Percentiles rank a stretch among this genome's conserved stretches.
phyloP scores from a whole-genome alignment of 2,113 vertebrate species.

The Grantiella picta region DNA sequence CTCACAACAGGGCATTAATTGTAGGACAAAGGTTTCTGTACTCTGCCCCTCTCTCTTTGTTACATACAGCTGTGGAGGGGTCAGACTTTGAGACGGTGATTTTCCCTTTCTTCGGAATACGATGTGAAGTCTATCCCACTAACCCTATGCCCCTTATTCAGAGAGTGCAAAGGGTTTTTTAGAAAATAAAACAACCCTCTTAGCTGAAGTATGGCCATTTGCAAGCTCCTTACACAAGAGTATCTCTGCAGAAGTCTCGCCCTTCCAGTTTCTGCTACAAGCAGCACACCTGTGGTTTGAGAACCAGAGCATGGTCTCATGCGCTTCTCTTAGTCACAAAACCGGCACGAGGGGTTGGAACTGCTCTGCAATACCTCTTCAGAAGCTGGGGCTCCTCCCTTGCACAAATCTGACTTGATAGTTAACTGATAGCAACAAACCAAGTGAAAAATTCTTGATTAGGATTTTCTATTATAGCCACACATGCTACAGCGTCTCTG shows the following conservation, averaged over 20 bases:
- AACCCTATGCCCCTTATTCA: neutral
- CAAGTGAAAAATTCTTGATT: neutral
- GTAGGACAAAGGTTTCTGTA: neutral
- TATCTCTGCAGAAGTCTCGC: neutral
- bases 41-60: neutral
- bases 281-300: neutral
- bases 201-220: neutral
- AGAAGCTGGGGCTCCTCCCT: neutral
- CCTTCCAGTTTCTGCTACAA: neutral
- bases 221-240: neutral
- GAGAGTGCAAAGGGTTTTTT: neutral
- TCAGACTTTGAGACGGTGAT: neutral
- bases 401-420: neutral
- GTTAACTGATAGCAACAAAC: neutral
- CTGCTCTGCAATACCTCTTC: neutral
- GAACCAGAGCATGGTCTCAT: neutral
- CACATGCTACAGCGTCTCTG: neutral
- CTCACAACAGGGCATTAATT: neutral
- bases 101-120: neutral
- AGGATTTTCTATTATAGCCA: neutral
- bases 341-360: neutral
- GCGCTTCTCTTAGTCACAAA: neutral
- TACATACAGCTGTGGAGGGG: rapidly evolving
- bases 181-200: neutral
- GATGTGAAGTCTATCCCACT: neutral